A percentile compares a stretch with the other conserved stretches of the same genome.
phyloP scores from a whole-genome alignment of 2,888 invertebrate genomes.

The Hirtodrosophila duncani region DNA sequence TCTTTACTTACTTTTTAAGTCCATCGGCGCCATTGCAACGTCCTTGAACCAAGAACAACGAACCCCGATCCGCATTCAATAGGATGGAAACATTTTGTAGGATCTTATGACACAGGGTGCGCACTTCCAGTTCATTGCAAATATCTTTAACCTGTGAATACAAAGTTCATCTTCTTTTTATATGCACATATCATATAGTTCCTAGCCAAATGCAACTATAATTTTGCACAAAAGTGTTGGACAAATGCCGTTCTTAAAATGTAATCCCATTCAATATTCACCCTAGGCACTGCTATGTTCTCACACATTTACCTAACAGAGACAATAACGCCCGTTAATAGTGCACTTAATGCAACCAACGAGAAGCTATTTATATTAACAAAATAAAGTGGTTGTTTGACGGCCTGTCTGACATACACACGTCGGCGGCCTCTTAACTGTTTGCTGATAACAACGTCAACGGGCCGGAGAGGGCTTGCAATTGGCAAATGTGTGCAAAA shows the following conservation, averaged over 20 bases:
- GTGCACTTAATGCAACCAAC: not conserved
- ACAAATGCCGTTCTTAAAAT: too few species aligned
- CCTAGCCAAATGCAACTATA: conserved; percentile 8
- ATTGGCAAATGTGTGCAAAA: conserved; percentile 21
- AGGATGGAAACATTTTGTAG: conserved; percentile 95
- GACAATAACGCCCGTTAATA: too few species aligned
- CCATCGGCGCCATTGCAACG: conserved; percentile 79
- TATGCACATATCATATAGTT: not conserved
- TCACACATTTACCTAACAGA: conserved; percentile 1
- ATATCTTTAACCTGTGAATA: conserved; percentile 91
- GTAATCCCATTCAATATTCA: not conserved
- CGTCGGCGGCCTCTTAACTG: conserved; percentile 41
- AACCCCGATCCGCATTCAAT: conserved; percentile 94
- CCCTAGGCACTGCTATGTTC: not conserved
- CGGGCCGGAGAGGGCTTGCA: conserved; percentile 13
- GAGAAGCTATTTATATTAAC: too few species aligned
- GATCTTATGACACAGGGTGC: conserved; percentile 96
- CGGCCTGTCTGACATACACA: conserved; percentile 7
- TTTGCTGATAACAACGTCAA: conserved; percentile 61
- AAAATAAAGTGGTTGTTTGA: too few species aligned
- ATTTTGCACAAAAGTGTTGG: too few species aligned
- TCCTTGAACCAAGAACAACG: conserved; percentile 93
- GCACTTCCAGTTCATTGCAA: conserved; percentile 95
- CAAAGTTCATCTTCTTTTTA: not conserved
- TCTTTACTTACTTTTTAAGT: conserved; percentile 77